phyloP scores from a whole-genome alignment of 1,140 invertebrate genomes.

The Atta texana region DNA sequence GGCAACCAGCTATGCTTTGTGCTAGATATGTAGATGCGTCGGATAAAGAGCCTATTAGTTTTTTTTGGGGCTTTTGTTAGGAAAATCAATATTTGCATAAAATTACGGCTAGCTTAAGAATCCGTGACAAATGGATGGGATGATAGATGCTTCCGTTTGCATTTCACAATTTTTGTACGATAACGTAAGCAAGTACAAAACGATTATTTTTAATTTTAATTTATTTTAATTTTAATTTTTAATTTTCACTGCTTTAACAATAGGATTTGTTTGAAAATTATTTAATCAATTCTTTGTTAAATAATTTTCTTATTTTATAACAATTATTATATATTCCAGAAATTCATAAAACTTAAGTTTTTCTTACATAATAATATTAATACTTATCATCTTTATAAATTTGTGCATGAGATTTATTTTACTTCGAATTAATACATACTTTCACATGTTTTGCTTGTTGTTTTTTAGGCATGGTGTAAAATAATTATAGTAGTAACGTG shows the following conservation, averaged over 20 bases:
- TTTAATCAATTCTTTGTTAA: neutral
- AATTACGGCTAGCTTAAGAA: conserved; percentile 75
- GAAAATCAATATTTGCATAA: conserved; percentile 84
- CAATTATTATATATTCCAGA: neutral
- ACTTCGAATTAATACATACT: neutral
- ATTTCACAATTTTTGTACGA: conserved; percentile 73
- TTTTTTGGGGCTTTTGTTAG: conserved; percentile 71
- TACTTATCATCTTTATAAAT: neutral
- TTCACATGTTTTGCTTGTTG: neutral
- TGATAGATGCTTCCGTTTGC: conserved; percentile 64
- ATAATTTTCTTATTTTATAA: conserved; percentile 12
- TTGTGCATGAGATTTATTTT: neutral
- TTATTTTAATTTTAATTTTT: too few species aligned
- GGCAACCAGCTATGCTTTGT: conserved; percentile 58
- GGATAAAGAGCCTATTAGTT: conserved; percentile 68
- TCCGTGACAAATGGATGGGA: conserved; percentile 81
- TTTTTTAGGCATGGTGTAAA: neutral
- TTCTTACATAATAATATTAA: too few species aligned
- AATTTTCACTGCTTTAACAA: conserved; percentile 54
- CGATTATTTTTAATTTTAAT: too few species aligned
- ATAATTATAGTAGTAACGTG: neutral
- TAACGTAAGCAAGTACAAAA: conserved; percentile 16
- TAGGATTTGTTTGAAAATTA: neutral
- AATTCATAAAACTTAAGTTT: neutral
- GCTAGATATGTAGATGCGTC: conserved; percentile 77